Conservation (phyloP, 2,888 invertebrate genomes). For the Sesia bembeciformis region DNA sequence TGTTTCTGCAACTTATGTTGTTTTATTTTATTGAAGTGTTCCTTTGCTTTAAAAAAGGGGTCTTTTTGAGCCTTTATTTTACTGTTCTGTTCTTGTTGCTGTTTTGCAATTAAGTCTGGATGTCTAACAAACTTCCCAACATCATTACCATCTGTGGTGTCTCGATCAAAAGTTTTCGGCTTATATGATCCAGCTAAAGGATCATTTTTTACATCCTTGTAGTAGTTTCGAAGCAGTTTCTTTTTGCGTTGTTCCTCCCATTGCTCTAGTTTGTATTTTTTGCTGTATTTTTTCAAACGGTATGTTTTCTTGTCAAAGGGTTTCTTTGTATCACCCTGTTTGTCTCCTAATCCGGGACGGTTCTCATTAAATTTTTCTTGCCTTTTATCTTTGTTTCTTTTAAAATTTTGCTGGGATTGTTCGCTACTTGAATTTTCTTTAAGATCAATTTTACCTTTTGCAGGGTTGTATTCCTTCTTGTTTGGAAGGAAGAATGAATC, state of each 20-base stretch:
- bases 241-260: constrained; percentile 80
- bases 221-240: constrained; percentile 68
- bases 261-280: constrained; percentile 79
- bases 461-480: constrained; percentile 20
- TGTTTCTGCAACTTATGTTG: constrained; percentile 69
- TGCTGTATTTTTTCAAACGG: constrained; percentile 79
- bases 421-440: constrained; percentile 7
- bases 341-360: constrained; percentile 17
- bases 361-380: constrained; percentile 41
- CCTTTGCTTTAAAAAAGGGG: constrained; percentile 68
- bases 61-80: constrained; percentile 32
- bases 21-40: constrained; percentile 68
- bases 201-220: constrained; percentile 71
- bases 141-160: constrained; percentile 31
- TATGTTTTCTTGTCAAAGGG: constrained; percentile 80
- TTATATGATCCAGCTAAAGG: constrained; percentile 52
- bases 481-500: constrained; percentile 45
- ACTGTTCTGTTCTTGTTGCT: constrained; percentile 12
- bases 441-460: constrained; percentile 3
- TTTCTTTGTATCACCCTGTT: constrained; percentile 53
- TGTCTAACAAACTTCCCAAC: constrained; percentile 55
- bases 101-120: constrained; percentile 49
- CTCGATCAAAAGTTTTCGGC: constrained; percentile 67
- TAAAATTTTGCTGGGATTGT: constrained; percentile 10
- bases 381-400: constrained; percentile 21